phyloP scores from a whole-genome alignment of 2,797 vertebrate genomes.

The Cephalopachus bancanus region DNA sequence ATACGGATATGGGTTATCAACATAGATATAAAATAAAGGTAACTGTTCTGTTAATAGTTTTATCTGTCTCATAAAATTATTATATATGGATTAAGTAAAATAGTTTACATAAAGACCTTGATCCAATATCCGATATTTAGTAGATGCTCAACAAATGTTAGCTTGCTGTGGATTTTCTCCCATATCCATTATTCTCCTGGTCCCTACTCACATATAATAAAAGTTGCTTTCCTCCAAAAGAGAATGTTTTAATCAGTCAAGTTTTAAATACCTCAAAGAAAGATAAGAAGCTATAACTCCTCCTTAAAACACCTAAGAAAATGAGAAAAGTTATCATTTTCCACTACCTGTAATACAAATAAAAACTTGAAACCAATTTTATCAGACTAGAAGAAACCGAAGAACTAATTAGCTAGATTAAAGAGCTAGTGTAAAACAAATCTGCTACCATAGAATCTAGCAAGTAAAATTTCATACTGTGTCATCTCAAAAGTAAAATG shows the following conservation, averaged over 20 bases:
- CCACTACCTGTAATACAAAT: conserved; percentile 50
- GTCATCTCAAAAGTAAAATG: conserved; percentile 25
- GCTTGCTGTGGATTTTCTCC: neutral
- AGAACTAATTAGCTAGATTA: neutral
- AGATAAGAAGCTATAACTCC: conserved; percentile 1
- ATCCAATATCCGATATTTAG: neutral
- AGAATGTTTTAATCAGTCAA: neutral
- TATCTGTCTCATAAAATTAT: conserved; percentile 29
- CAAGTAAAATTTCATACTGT: conserved; percentile 53
- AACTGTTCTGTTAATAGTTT: conserved; percentile 31
- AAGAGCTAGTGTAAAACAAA: neutral
- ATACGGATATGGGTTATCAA: neutral
- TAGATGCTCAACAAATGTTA: neutral
- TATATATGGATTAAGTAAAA: conserved; percentile 2
- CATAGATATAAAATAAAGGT: conserved; percentile 12
- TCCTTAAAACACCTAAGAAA: conserved; percentile 62
- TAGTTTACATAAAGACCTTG: neutral
- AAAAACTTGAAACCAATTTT: conserved; percentile 45
- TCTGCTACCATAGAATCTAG: neutral
- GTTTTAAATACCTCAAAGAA: conserved; percentile 27
- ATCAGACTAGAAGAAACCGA: conserved; percentile 22
- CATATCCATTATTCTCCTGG: neutral
- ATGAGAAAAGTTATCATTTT: conserved; percentile 11
- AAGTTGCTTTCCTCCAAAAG: conserved; percentile 44
- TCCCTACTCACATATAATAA: conserved; percentile 24